Conservation (phyloP, 2,797 vertebrate species). For the Furcifer pardalis region DNA sequence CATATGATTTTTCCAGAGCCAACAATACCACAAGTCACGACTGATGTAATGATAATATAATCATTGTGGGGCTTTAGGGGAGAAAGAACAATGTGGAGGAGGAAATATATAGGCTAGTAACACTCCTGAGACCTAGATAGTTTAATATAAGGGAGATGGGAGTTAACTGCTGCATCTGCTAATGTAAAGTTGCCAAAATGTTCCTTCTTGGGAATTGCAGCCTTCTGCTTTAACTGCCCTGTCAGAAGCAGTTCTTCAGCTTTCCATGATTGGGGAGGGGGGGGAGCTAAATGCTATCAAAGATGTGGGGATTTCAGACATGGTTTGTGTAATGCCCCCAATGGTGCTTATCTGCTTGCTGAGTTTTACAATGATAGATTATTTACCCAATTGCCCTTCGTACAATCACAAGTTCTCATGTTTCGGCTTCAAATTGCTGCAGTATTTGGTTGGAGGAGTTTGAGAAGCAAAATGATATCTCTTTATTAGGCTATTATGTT, state of each 20-base stretch:
- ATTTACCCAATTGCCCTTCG: not conserved
- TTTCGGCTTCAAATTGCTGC: not conserved
- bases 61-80: not conserved
- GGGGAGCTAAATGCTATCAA: slow-evolving; percentile 12
- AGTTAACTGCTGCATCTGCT: slow-evolving; percentile 28
- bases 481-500: not conserved
- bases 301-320: slow-evolving; percentile 6
- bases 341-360: not conserved
- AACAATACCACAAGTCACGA: not conserved
- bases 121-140: not conserved
- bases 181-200: slow-evolving; percentile 16
- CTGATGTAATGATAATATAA: slow-evolving; percentile 6
- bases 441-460: not conserved
- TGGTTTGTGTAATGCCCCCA: not conserved
- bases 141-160: slow-evolving; percentile 16
- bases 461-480: not conserved
- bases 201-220: slow-evolving; percentile 18
- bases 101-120: not conserved
- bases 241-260: slow-evolving; percentile 22
- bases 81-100: not conserved
- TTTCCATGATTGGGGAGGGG: slow-evolving; percentile 6
- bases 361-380: not conserved
- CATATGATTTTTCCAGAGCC: not conserved
- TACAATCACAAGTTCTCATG: not conserved
- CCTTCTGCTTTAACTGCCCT: slow-evolving; percentile 12